Evolutionary conservation across 2,797 vertebrate species (phyloP), one percentile per base, ranked within the genome.

Genomic region (Falco naumanni): DNA sequence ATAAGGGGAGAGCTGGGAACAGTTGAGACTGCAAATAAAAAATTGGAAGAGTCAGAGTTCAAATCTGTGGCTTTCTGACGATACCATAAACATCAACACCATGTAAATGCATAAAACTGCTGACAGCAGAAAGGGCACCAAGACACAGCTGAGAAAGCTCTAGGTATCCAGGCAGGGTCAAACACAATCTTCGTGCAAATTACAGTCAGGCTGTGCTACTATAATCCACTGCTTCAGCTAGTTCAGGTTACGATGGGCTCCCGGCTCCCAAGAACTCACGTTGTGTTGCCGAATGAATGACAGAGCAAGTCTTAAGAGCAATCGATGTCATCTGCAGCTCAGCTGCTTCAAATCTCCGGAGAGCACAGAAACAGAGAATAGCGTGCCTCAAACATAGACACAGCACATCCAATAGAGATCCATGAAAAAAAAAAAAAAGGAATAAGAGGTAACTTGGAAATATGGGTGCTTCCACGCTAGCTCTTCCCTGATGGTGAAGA

Each of bases 361-460:
- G 81, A 84, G 66, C 34, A 5, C 14, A 16, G 71, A 33, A 51
- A 2, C 59, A 11, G 53, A 12, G 33, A 19, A 19, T 53, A 47
- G 51, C 0, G 3, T 1, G 19, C 34, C 5, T 5, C 7, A 64
- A 70, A 66, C 0, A 1, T 1, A 26, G 15, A 33, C 37, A 24
- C 10, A 19, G 29, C 65, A 54, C 11, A 1, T 6, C 17, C 5
- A 4, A 11, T 0, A 26, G 1, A 50, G 48, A 64, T 28, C 81
- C 89, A 14, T 0, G 33, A 4, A 14, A 15, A 17, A 9, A 34
- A 4, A 0, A 17, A 9, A 34, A 4, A 0, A 31, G 28, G 13
- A 64, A 11, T 1, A 28, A 56, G 10, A 37, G 45, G 20, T 5
- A 25, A 45, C 5, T 33, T 0, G 4, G 54, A 71, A 61, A n/a